Base-by-base conservation (phyloP, 2,888 invertebrate genomes). In the Mythimna lalbum region DNA sequence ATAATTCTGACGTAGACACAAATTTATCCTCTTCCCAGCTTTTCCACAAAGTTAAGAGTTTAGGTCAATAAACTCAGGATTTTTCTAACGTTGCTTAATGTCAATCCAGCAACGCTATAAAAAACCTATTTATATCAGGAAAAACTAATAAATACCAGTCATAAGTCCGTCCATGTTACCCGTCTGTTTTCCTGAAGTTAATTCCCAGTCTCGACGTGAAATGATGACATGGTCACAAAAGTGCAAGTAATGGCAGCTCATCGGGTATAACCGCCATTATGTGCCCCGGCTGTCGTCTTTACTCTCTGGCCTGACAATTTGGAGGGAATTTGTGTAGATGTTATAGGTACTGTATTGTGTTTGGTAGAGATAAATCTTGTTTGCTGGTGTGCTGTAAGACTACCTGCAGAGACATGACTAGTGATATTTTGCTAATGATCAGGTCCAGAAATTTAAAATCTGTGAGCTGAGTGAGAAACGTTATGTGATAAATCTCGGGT, bases 171-270 rank as follows among this genome's bases (percentile, higher is more conserved):
- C 72, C 72, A 27, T 71, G 17, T 63, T 57, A 17, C 69, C 49
- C 53, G 47, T 27, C 66, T 49, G 56, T 56, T 72, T 64, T 43
- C 52, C 69, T 61, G 53, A 65, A 61, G 60, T 57, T 77, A 63
- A 73, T 73, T 68, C 33, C 49, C 65, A 49, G 43, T 36, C 63
- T 59, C 68, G 69, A 64, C 69, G 66, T 61, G 76, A 68, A 78
- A 80, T 74, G 71, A 79, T 73, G 81, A 82, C 83, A 72, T 80
- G 77, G 83, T 63, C 62, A 63, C 56, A 61, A 78, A 78, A 76
- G 53, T 76, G 81, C 78, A 76, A 78, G 77, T 78, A 76, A 80
- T 63, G 81, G 62, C 62, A 80, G 59, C 70, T 78, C 81, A 78
- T 78, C 47, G 77, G 31, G 53, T 65, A 65, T 78, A 59, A 70